Evolutionary conservation across 2,113 vertebrate genomes (phyloP), one percentile per base, ranked within the genome.

Genomic region (Cervus canadensis): DNA sequence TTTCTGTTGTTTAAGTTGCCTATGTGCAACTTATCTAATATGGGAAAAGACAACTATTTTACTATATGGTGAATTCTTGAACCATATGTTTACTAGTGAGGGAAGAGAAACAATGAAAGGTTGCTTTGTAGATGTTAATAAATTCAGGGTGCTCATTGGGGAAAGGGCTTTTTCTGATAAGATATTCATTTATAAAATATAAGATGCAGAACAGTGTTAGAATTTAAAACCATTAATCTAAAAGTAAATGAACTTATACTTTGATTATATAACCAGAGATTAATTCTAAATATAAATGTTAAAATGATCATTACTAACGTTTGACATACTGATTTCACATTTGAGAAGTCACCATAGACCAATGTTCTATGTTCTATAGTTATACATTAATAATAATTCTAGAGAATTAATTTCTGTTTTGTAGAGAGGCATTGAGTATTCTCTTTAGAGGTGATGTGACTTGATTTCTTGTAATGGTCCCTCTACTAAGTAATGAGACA

Each of bases 221-320:
- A 83, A 54, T 94, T 89, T 95, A 90, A 97, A 97, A 96, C 26
- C 36, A 56, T 78, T 88, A 88, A 93, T 25, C 57, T 84, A 33
- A 82, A 87, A 64, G 21, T 93, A 88, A 95, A 94, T 60, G 10
- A 54, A 48, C n/a, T 7, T 36, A 2, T 89, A 16, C n/a, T 97
- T 89, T 94, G 57, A 48, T 87, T 88, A 60, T 91, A 88, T 57
- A 92, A 13, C 33, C 3, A 88, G 28, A 43, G 23, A 19, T 87
- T 7, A 79, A 11, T 84, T 95, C 60, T 85, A 89, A 93, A 95
- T 71, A 52, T 84, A 94, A 91, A 59, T 64, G 28, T 89, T 96
- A 90, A 91, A 90, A 57, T 30, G 23, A 3, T 79, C 23, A 81
- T 74, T 91, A 79, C 30, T 81, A 86, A 83, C 6, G 71, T 95